phyloP scores from a whole-genome alignment of 2,888 invertebrate species.

The Philaethria dido region DNA sequence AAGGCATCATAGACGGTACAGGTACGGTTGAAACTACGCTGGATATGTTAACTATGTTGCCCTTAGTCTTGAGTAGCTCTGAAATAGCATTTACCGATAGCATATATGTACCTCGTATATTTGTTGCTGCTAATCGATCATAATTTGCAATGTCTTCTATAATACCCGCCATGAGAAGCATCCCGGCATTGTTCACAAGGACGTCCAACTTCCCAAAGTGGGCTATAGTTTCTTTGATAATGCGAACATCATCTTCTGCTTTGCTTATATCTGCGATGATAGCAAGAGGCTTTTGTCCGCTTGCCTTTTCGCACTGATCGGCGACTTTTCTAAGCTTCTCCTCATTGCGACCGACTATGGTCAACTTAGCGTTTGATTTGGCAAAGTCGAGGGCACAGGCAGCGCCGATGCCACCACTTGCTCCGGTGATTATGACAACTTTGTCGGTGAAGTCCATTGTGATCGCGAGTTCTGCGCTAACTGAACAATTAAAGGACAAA shows the following conservation, averaged over 20 bases:
- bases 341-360: conserved; percentile 62
- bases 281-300: conserved; percentile 55
- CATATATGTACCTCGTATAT: conserved; percentile 63
- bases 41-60: conserved; percentile 68
- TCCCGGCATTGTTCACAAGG: conserved; percentile 69
- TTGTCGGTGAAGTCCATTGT: conserved; percentile 67
- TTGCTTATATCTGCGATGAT: conserved; percentile 64
- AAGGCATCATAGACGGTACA: conserved; percentile 57
- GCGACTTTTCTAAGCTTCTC: conserved; percentile 61
- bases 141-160: conserved; percentile 55
- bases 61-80: conserved; percentile 59
- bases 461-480: conserved; percentile 48
- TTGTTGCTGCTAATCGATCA: conserved; percentile 63
- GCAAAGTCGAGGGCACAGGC: conserved; percentile 65
- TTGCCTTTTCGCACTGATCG: conserved; percentile 56
- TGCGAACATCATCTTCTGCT: conserved; percentile 58
- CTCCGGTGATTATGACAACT: conserved; percentile 72
- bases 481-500: conserved; percentile 42
- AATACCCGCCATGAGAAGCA: conserved; percentile 52
- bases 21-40: conserved; percentile 62
- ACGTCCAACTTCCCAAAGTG: conserved; percentile 61
- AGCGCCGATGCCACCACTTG: conserved; percentile 72
- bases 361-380: conserved; percentile 57
- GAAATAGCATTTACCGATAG: conserved; percentile 61
- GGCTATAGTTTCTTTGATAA: conserved; percentile 59